Percentiles rank a stretch among this genome's conserved stretches.
Conservation (phyloP, 2,113 vertebrate species). For the Stictonetta naevosa region DNA sequence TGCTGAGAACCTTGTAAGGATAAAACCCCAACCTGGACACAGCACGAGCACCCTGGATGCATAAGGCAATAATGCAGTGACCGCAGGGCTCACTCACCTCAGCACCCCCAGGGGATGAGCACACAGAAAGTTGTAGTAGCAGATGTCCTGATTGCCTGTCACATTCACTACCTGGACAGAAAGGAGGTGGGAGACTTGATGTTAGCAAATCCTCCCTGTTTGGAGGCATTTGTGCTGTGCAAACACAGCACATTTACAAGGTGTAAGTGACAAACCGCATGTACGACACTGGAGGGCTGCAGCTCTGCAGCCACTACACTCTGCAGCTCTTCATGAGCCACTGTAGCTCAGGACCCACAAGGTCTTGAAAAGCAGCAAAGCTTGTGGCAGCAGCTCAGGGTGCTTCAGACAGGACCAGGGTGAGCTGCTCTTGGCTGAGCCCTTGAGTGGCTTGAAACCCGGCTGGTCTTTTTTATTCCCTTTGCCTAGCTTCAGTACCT, state of each 20-base stretch:
- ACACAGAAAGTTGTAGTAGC: conserved; percentile 87
- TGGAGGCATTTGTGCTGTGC: background rate
- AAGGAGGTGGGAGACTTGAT: background rate
- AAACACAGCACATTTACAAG: background rate
- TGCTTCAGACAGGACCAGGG: background rate
- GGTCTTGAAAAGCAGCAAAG: background rate
- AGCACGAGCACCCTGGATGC: background rate
- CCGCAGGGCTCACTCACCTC: conserved; percentile 61
- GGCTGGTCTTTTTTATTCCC: background rate
- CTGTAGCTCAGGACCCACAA: background rate
- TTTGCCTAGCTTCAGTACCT: background rate
- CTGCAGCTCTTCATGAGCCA: background rate
- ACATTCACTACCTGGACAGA: conserved; percentile 81
- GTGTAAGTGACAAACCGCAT: background rate
- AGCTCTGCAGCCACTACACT: background rate
- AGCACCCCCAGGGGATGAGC: conserved; percentile 81
- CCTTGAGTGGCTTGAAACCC: background rate
- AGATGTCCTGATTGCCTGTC: conserved; percentile 86
- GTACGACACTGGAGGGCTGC: background rate
- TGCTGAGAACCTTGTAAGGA: background rate
- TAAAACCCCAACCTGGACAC: background rate
- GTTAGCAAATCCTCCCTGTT: background rate
- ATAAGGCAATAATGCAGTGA: background rate
- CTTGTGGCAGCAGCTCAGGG: background rate
- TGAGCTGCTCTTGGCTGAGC: background rate